A percentile compares a stretch with the other conserved stretches of the same genome.
Conservation (phyloP, 2,888 invertebrate species). For the Bombylius major region DNA sequence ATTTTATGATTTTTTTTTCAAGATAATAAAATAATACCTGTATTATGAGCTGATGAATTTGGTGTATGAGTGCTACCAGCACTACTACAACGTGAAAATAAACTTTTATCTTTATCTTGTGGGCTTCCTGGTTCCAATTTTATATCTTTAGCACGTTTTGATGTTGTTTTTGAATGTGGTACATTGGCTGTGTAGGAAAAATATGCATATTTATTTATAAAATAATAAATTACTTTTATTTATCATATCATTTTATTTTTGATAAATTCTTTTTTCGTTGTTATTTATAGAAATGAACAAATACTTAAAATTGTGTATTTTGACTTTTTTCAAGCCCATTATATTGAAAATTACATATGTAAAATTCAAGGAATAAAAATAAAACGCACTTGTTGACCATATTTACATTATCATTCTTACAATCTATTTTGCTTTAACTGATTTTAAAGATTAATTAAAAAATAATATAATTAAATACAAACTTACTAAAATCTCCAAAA, state of each 20-base stretch:
- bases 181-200: not conserved
- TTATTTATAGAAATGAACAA: no score
- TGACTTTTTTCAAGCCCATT: no score
- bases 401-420: no score
- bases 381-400: no score
- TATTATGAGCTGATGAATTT: slow-evolving; percentile 67
- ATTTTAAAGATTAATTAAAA: no score
- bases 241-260: not conserved
- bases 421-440: no score
- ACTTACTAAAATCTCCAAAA: slow-evolving; percentile 10
- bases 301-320: no score
- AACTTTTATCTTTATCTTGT: slow-evolving; percentile 39
- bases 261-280: no score
- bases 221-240: not conserved
- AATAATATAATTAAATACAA: no score
- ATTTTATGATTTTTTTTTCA: not conserved
- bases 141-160: slow-evolving; percentile 6
- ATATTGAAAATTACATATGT: no score
- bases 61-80: slow-evolving; percentile 66
- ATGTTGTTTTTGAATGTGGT: not conserved
- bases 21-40: slow-evolving; percentile 40
- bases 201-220: no score
- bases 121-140: slow-evolving; percentile 48
- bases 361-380: no score
- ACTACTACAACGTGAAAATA: slow-evolving; percentile 62